Base-by-base conservation (phyloP, 2,797 vertebrate species). In the Phataginus tricuspis region DNA sequence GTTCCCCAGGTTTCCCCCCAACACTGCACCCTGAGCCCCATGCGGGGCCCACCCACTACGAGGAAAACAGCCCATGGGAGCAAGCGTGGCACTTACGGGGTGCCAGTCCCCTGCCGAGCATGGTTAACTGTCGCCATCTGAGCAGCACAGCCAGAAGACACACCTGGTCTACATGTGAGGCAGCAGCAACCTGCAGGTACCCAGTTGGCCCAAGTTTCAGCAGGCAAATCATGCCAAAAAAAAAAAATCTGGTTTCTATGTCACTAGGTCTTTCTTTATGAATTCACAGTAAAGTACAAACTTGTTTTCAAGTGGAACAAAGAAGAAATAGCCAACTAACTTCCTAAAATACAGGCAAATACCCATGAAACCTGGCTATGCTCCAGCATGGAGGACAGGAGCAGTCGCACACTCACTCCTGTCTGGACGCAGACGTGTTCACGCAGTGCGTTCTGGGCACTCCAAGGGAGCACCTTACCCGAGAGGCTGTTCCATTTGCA, bases 401-500 rank as follows among this genome's bases (percentile, higher is more conserved):
- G 92, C 93, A 96, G 94, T 86, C 82, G 90, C 93, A 93, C 77
- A 14, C 0, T 97, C 97, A 98, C 96, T 95, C 97, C 96, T 95
- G 93, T n/a, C 2, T 51, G 95, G 97, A 96, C 49, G 86, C 98
- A 93, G 94, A 96, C 29, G 57, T 88, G 95, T 96, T 98, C 98
- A 98, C 83, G 94, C 96, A 84, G 95, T 37, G 72, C 51, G 92
- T 96, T 96, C 85, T 97, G 90, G 91, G 93, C 96, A 92, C 96
- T 96, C 74, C 87, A 57, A 87, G 72, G 0, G 84, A 98, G 95
- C 96, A 77, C 87, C 97, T 97, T 86, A 97, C 98, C 98, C 97
- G 97, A 98, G 98, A 98, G 96, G 88, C 96, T 74, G 94, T 97
- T 82, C 96, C 68, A 95, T 97, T 77, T 94, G 75, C 92, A 90